phyloP scores from a whole-genome alignment of 1,140 invertebrate species.

The Campoletis sonorensis region DNA sequence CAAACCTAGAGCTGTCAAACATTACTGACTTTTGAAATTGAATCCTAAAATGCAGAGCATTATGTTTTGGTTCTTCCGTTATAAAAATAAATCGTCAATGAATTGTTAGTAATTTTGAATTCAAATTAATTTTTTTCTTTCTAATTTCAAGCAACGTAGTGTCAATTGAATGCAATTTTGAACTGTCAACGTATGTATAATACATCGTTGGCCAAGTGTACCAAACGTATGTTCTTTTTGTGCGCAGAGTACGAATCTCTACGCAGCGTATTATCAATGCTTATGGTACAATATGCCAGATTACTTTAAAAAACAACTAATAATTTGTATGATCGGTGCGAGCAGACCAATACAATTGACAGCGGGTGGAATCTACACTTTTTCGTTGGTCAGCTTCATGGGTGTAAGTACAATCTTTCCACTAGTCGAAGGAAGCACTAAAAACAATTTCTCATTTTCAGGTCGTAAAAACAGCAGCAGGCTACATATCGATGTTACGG shows the following conservation, averaged over 20 bases:
- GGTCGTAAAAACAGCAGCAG: constrained; percentile 57
- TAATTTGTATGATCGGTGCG: constrained; percentile 32
- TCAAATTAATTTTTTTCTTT: too few species aligned
- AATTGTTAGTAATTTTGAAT: not conserved
- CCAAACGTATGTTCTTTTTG: not conserved
- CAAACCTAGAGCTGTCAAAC: too few species aligned
- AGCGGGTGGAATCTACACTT: constrained; percentile 28
- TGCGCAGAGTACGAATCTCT: constrained; percentile 36
- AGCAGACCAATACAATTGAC: constrained; percentile 29
- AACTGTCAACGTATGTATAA: too few species aligned
- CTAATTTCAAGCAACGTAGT: too few species aligned
- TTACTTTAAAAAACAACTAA: constrained; percentile 4
- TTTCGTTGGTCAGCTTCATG: constrained; percentile 35
- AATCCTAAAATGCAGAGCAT: too few species aligned
- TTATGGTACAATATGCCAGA: constrained; percentile 39
- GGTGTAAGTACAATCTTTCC: constrained; percentile 14
- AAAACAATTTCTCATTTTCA: constrained; percentile 31
- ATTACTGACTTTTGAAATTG: too few species aligned
- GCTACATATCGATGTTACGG: constrained; percentile 57
- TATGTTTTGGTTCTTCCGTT: too few species aligned
- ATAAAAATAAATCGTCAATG: not conserved
- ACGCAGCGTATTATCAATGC: constrained; percentile 37
- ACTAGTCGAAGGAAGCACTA: not conserved
- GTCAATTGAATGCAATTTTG: too few species aligned
- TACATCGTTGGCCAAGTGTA: not conserved